Percentiles rank a stretch among this genome's conserved stretches.
phyloP scores from a whole-genome alignment of 1,140 invertebrate genomes.

The Bombus difficillimus region DNA sequence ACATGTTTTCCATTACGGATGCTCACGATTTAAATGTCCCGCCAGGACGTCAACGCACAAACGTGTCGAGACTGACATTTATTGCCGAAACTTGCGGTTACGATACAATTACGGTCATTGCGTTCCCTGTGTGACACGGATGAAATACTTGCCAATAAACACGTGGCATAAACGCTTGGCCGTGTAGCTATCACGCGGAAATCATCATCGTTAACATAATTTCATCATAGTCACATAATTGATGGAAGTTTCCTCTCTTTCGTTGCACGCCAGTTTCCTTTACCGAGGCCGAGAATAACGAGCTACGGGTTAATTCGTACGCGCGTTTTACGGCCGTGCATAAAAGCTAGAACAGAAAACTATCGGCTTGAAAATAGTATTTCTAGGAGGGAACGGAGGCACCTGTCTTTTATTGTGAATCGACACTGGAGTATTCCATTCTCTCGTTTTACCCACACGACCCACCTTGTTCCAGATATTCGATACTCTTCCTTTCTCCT shows the following conservation, averaged over 20 bases:
- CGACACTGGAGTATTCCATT: slow-evolving; percentile 48
- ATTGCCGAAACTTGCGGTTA: slow-evolving; percentile 7
- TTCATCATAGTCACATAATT: neutral
- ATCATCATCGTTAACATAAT: slow-evolving; percentile 14
- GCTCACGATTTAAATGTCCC: neutral
- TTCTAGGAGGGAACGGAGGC: slow-evolving; percentile 16
- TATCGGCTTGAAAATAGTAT: slow-evolving; percentile 27
- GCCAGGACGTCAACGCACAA: neutral
- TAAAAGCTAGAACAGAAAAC: slow-evolving; percentile 37
- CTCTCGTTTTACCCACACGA: slow-evolving; percentile 35
- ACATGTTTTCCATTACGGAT: neutral
- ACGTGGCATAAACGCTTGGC: neutral
- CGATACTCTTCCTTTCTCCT: slow-evolving; percentile 56
- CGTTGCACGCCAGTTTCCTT: neutral
- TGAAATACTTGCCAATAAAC: slow-evolving; percentile 43
- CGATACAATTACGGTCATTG: slow-evolving; percentile 3
- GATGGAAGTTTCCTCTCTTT: slow-evolving; percentile 33
- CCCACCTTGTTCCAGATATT: slow-evolving; percentile 62
- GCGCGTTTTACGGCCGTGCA: slow-evolving; percentile 44
- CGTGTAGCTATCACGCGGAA: neutral
- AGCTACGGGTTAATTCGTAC: slow-evolving; percentile 45
- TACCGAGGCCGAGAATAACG: neutral
- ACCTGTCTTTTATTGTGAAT: slow-evolving; percentile 60
- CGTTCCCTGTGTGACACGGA: neutral
- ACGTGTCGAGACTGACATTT: slow-evolving; percentile 18